phyloP scores from a whole-genome alignment of 2,113 vertebrate species.

The Poecilia latipinna region DNA sequence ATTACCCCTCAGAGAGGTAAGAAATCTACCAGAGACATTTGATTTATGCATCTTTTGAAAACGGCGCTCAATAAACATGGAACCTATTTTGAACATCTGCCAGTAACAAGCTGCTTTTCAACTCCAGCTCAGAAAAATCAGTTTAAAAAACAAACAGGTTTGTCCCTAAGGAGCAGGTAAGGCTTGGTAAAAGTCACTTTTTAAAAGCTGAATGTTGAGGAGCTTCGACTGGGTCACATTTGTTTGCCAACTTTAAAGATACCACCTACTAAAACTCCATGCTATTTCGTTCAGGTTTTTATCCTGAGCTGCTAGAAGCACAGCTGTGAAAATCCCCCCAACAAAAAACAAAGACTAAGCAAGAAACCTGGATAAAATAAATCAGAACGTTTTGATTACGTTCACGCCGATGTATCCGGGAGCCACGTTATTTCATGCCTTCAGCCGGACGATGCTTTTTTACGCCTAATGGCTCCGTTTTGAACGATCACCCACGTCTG shows the following conservation, averaged over 20 bases:
- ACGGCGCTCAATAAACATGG: too few relatives aligned
- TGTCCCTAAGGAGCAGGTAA: neutral
- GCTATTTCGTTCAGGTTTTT: neutral
- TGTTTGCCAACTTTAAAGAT: neutral
- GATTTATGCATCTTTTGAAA: too few relatives aligned
- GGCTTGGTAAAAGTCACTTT: conserved; percentile 3
- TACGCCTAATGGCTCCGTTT: neutral
- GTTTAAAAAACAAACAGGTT: conserved; percentile 10
- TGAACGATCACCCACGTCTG: conserved; percentile 25
- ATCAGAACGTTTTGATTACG: neutral
- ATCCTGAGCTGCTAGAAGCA: conserved; percentile 1
- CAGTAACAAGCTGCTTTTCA: neutral
- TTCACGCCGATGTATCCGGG: neutral
- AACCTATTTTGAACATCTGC: neutral
- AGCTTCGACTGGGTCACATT: neutral
- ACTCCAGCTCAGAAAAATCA: neutral
- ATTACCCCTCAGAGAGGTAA: too few relatives aligned
- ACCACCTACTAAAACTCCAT: neutral
- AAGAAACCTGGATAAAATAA: neutral
- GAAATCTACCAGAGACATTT: too few relatives aligned
- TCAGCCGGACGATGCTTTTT: neutral
- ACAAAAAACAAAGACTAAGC: neutral
- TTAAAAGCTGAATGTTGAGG: neutral
- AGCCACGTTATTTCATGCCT: too few relatives aligned
- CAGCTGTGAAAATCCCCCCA: neutral